Evolutionary conservation across 2,888 invertebrate genomes (phyloP).

Genomic region (Metallyticus violacea): DNA sequence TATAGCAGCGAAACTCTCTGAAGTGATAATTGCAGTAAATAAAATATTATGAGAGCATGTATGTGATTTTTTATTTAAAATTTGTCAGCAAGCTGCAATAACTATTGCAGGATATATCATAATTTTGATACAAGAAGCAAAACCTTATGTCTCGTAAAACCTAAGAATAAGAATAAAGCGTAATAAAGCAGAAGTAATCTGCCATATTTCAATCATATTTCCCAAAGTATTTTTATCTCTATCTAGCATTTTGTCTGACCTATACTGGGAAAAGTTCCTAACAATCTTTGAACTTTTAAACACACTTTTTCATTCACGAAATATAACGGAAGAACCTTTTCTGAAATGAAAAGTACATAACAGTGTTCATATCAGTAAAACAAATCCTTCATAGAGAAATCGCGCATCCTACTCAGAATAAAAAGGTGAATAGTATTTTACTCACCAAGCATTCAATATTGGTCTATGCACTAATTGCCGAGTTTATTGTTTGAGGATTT

Average conservation of each 20-base stretch:
- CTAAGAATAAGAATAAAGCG: not conserved
- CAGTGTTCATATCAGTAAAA: not conserved
- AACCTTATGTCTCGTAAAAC: not conserved
- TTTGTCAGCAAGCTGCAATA: not conserved
- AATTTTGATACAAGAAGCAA: not conserved
- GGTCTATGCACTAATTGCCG: too few relatives aligned
- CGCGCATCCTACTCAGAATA: not conserved
- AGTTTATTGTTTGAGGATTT: too few relatives aligned
- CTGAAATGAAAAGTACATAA: not conserved
- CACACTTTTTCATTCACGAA: not conserved
- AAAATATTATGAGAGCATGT: not conserved
- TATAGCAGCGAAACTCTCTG: too few relatives aligned
- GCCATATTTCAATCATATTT: not conserved
- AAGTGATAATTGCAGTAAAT: not conserved
- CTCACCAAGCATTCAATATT: too few relatives aligned
- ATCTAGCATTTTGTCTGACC: not conserved
- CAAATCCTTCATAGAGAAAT: not conserved
- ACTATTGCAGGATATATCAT: not conserved
- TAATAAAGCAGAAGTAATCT: not conserved
- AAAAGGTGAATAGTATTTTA: not conserved
- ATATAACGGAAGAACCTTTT: not conserved
- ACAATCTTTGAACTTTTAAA: too few relatives aligned
- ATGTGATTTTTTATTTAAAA: not conserved
- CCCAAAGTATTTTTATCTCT: not conserved
- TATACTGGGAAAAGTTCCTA: too few relatives aligned